Conservation (phyloP, 2,888 invertebrate genomes). For the Anorthoa munda region DNA sequence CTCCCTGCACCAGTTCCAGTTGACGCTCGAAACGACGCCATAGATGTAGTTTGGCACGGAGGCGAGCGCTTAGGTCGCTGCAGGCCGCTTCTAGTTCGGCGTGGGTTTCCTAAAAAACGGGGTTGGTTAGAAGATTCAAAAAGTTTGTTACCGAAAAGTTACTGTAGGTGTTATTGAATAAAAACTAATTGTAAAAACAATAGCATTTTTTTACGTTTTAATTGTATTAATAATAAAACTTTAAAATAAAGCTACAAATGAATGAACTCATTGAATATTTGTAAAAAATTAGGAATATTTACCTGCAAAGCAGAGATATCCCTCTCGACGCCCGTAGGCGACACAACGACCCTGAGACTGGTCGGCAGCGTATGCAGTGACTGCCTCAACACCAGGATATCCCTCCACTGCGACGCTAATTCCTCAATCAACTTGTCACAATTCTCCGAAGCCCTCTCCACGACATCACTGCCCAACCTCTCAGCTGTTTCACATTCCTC, state of each 20-base stretch:
- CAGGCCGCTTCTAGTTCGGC: conserved; percentile 94
- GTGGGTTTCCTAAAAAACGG: conserved; percentile 92
- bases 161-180: too few relatives aligned
- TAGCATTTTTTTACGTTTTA: too few relatives aligned
- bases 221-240: too few relatives aligned
- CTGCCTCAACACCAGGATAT: conserved; percentile 94
- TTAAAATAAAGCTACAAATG: too few relatives aligned
- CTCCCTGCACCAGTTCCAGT: conserved; percentile 95
- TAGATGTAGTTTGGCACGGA: conserved; percentile 92
- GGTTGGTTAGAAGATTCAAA: background rate
- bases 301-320: conserved; percentile 93
- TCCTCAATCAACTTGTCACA: conserved; percentile 94
- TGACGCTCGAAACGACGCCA: conserved; percentile 95
- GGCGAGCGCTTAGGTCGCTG: conserved; percentile 92
- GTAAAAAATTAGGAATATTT: background rate
- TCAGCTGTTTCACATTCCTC: conserved; percentile 94
- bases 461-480: conserved; percentile 94
- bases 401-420: conserved; percentile 94
- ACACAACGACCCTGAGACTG: conserved; percentile 94
- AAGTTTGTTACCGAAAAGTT: background rate
- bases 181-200: too few relatives aligned
- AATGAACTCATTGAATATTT: background rate
- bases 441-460: conserved; percentile 94
- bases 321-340: conserved; percentile 94
- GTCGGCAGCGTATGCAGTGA: conserved; percentile 95